phyloP scores from a whole-genome alignment of 2,113 vertebrate genomes.

The Lycaon pictus region DNA sequence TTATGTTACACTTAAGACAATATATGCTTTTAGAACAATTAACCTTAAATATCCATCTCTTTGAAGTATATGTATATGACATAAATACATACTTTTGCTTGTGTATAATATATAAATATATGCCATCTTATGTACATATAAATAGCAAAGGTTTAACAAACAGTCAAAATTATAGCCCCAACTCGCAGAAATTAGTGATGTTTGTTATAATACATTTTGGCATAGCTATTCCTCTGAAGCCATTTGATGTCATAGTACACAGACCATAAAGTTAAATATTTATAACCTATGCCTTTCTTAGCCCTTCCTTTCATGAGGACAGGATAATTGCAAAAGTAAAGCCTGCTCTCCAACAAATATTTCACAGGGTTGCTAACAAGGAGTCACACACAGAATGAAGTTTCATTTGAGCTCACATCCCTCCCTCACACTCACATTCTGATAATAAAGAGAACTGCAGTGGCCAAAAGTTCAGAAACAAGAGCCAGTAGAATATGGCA shows the following conservation, averaged over 20 bases:
- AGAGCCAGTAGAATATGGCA: not conserved
- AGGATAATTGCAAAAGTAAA: not conserved
- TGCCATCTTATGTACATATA: not conserved
- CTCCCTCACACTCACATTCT: not conserved
- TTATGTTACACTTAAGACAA: not conserved
- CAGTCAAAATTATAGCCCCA: slow-evolving; percentile 22
- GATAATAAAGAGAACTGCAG: slow-evolving; percentile 29
- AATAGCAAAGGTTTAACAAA: slow-evolving; percentile 13
- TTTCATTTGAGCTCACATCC: not conserved
- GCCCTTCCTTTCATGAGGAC: not conserved
- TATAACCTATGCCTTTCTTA: not conserved
- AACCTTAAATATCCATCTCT: not conserved
- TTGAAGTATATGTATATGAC: not conserved
- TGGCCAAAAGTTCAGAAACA: not conserved
- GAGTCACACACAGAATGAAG: not conserved
- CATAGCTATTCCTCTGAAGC: slow-evolving; percentile 24
- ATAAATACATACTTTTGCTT: not conserved
- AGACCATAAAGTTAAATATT: slow-evolving; percentile 47
- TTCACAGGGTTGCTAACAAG: slow-evolving; percentile 23
- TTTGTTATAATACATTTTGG: not conserved
- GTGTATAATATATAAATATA: not conserved
- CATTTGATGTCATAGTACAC: not conserved
- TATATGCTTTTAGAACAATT: not conserved
- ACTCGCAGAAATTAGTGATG: slow-evolving; percentile 34
- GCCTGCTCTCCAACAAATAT: not conserved